Evolutionary conservation across 2,797 vertebrate species (phyloP).

Genomic region (Poecile montanus): DNA sequence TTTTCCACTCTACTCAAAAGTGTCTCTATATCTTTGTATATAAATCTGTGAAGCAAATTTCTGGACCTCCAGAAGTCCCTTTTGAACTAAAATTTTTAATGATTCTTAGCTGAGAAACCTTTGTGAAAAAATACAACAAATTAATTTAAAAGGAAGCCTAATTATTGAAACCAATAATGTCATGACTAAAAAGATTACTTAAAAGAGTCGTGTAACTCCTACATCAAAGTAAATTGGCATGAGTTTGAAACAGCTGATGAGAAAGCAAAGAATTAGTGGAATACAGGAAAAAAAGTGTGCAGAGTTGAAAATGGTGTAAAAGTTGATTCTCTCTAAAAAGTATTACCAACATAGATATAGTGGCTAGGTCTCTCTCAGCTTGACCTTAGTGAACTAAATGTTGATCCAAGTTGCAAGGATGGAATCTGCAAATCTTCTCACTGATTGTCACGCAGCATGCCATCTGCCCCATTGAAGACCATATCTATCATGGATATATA

Average conservation of each 20-base stretch:
- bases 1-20: not conserved
- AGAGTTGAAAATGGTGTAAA: not conserved
- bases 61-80: not conserved
- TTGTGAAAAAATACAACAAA: not conserved
- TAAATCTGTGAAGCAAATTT: not conserved
- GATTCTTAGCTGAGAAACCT: not conserved
- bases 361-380: not conserved
- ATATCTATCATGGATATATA: not conserved
- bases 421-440: not conserved
- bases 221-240: not conserved
- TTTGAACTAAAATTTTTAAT: not conserved
- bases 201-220: not conserved
- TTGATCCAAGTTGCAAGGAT: not conserved
- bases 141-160: not conserved
- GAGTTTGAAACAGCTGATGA: not conserved
- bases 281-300: not conserved
- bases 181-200: not conserved
- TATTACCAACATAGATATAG: not conserved
- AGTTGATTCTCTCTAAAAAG: not conserved
- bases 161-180: not conserved
- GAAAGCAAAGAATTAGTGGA: not conserved
- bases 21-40: not conserved
- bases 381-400: not conserved
- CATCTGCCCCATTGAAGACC: not conserved
- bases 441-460: not conserved